Conservation (phyloP, 2,888 invertebrate genomes). For the Parapristionchus giblindavisi region DNA sequence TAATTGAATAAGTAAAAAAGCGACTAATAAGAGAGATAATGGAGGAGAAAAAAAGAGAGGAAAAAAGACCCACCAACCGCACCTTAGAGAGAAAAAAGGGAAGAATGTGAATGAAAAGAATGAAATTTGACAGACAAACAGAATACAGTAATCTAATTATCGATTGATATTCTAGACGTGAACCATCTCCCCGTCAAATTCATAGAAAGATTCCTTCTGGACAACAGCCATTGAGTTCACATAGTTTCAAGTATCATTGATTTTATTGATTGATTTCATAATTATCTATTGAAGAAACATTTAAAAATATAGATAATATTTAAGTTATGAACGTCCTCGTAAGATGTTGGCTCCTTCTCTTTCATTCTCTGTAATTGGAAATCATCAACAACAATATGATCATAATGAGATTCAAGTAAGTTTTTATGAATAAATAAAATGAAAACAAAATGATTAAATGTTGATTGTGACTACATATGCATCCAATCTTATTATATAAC, state of each 20-base stretch:
- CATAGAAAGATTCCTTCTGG: conserved; percentile 3
- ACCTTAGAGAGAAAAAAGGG: no score
- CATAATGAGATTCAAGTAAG: conserved; percentile 1
- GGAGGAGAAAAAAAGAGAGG: no score
- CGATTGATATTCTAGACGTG: neutral
- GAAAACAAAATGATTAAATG: no score
- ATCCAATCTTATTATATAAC: neutral
- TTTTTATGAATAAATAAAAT: no score
- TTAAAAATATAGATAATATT: neutral
- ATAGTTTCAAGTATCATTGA: conserved; percentile 18
- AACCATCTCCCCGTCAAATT: neutral
- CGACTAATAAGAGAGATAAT: neutral
- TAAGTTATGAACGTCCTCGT: conserved; percentile 17
- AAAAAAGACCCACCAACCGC: no score
- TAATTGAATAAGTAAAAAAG: neutral
- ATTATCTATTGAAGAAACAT: neutral
- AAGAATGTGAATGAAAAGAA: no score
- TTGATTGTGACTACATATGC: neutral
- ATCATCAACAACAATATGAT: neutral
- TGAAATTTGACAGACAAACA: no score
- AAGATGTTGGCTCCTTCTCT: conserved; percentile 15
- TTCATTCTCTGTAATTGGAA: conserved; percentile 3
- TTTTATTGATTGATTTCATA: neutral
- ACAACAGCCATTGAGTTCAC: conserved; percentile 15
- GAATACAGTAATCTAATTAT: neutral